These are phyloP conservation scores for Caenorhabditis doughertyi DNA, from an alignment of 2,888 invertebrate species.

Conservation along the genomic window DNA sequence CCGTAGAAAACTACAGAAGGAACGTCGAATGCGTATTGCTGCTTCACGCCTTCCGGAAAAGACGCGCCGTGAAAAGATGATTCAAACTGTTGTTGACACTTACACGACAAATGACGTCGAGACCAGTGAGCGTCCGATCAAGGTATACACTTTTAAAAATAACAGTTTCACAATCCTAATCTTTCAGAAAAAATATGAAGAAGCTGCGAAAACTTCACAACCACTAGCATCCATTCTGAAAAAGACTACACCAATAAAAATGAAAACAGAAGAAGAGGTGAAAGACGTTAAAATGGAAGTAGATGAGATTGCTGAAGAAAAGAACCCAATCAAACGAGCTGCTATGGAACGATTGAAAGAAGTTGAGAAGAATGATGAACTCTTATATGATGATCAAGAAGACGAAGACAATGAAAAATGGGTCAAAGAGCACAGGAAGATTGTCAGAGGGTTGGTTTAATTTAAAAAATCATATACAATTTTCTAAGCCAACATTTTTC, in stretches of 20 bases:
- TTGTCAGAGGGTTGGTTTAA: constrained; percentile 44
- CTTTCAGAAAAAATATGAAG: constrained; percentile 50
- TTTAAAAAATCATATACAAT: neutral
- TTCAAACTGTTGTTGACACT: constrained; percentile 46
- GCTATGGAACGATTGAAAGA: constrained; percentile 65
- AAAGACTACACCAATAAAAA: constrained; percentile 39
- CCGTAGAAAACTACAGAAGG: constrained; percentile 40
- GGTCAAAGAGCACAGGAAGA: constrained; percentile 84
- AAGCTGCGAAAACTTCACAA: constrained; percentile 28
- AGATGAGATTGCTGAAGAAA: constrained; percentile 56
- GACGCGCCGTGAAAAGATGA: constrained; percentile 29
- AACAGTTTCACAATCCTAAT: too few species aligned
- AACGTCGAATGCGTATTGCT: constrained; percentile 48
- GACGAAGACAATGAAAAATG: constrained; percentile 86
- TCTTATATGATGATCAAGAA: constrained; percentile 85
- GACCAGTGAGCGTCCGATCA: constrained; percentile 6
- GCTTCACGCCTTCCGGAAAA: constrained; percentile 53
- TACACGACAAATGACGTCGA: constrained; percentile 28
- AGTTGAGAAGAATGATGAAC: constrained; percentile 62
- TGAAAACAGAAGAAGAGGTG: constrained; percentile 36
- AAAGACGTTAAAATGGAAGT: constrained; percentile 54
- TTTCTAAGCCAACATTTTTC: neutral
- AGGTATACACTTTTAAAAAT: too few species aligned
- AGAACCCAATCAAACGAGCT: constrained; percentile 68
- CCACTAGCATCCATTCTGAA: constrained; percentile 62